Percentiles rank a stretch among this genome's conserved stretches.
These are phyloP conservation scores for Amblyopsis hoosieri DNA, from an alignment of 2,797 vertebrate species.

Conservation along the genomic window DNA sequence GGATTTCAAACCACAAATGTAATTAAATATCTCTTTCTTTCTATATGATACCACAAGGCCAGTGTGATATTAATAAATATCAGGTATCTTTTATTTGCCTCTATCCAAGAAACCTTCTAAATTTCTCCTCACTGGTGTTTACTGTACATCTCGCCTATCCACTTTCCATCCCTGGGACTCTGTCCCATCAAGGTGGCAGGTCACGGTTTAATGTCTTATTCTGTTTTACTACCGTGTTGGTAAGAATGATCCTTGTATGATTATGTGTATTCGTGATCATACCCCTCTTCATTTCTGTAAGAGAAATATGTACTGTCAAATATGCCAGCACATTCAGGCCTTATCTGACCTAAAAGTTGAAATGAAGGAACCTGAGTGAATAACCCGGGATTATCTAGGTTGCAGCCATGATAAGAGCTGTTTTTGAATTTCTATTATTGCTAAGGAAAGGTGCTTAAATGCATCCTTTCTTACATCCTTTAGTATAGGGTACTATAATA, in stretches of 20 bases:
- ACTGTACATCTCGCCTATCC: neutral
- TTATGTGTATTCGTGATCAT: constrained; percentile 24
- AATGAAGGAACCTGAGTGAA: too few species aligned
- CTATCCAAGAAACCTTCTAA: constrained; percentile 5
- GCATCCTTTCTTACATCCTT: too few species aligned
- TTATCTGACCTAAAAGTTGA: constrained; percentile 7
- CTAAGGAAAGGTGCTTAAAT: too few species aligned
- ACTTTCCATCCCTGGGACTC: constrained; percentile 19
- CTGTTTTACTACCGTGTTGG: constrained; percentile 57
- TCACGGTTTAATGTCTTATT: constrained; percentile 55
- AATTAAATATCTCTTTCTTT: neutral
- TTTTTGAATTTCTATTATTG: too few species aligned
- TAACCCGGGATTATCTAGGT: too few species aligned
- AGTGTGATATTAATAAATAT: neutral
- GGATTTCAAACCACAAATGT: too few species aligned
- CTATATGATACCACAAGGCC: neutral
- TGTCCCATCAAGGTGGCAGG: constrained; percentile 61
- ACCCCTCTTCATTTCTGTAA: constrained; percentile 19
- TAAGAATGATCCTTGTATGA: constrained; percentile 49
- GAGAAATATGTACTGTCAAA: constrained; percentile 30
- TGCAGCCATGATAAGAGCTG: too few species aligned
- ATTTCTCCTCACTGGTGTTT: constrained; percentile 7
- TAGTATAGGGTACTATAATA: too few species aligned
- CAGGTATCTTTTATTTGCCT: constrained; percentile 15
- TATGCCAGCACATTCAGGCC: constrained; percentile 37